A percentile compares a stretch with the other conserved stretches of the same genome.
Evolutionary conservation across 2,888 invertebrate genomes (phyloP).

Genomic region (Orthosia gracilis): DNA sequence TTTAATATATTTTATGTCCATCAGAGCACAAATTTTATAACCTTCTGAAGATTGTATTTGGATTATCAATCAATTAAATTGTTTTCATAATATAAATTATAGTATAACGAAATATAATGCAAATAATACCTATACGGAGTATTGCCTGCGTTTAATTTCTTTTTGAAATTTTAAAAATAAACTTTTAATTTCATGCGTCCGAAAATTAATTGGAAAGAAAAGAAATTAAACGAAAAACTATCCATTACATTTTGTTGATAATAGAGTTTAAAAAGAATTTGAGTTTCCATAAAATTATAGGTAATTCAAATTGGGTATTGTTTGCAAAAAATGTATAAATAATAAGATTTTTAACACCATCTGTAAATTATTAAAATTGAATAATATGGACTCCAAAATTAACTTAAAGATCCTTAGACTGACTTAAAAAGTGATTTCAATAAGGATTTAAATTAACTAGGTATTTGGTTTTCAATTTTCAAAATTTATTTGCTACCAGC

Average conservation of each 20-base stretch:
- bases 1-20: constrained; percentile 26
- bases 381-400: background rate
- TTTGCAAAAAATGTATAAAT: background rate
- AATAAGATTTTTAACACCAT: background rate
- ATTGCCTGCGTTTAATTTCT: background rate
- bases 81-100: background rate
- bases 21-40: constrained; percentile 34
- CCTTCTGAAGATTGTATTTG: background rate
- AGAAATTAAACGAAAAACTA: background rate
- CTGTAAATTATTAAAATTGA: constrained; percentile 6
- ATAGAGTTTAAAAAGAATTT: background rate
- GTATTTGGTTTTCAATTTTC: background rate
- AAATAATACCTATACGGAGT: background rate
- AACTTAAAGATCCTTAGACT: constrained; percentile 41
- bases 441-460: background rate
- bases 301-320: background rate
- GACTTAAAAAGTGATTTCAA: constrained; percentile 31
- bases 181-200: background rate
- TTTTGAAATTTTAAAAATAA: no score
- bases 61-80: background rate
- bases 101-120: background rate
- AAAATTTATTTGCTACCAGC: background rate
- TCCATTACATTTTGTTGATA: background rate
- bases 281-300: background rate
- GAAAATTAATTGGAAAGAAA: background rate